Percentiles rank a stretch among this genome's conserved stretches.
These are phyloP conservation scores for Eupithecia dodoneata DNA, from an alignment of 2,888 invertebrate species.

Conservation along the genomic window DNA sequence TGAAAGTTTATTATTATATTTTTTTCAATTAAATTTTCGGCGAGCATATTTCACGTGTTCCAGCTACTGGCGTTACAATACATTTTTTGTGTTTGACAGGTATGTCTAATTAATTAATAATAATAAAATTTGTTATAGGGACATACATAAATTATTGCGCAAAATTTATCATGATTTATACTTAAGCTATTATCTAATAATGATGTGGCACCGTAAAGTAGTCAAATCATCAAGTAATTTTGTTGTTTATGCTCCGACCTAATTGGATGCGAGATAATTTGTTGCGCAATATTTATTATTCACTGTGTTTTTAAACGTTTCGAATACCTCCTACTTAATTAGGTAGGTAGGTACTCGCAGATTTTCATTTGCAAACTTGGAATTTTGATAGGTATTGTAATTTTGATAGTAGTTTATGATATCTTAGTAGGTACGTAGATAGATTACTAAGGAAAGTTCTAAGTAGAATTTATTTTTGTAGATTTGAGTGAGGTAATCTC, in stretches of 20 bases:
- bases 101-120: constrained; percentile 41
- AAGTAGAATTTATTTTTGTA: background rate
- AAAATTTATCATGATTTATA: background rate
- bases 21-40: constrained; percentile 47
- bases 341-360: background rate
- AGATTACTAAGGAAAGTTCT: background rate
- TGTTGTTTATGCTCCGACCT: background rate
- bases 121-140: background rate
- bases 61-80: constrained; percentile 58
- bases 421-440: background rate
- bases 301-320: background rate
- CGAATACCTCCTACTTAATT: background rate
- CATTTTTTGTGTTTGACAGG: constrained; percentile 63
- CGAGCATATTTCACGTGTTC: constrained; percentile 47
- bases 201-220: background rate
- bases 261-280: constrained; percentile 2
- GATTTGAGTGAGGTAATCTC: background rate
- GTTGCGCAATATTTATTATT: constrained; percentile 22
- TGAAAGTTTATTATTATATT: constrained; percentile 35
- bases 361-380: background rate
- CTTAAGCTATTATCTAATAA: background rate
- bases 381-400: background rate
- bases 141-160: background rate
- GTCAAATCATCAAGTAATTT: background rate
- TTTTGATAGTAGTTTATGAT: background rate